Conservation (phyloP, 1,140 invertebrate genomes). For the Heliconius himera region DNA sequence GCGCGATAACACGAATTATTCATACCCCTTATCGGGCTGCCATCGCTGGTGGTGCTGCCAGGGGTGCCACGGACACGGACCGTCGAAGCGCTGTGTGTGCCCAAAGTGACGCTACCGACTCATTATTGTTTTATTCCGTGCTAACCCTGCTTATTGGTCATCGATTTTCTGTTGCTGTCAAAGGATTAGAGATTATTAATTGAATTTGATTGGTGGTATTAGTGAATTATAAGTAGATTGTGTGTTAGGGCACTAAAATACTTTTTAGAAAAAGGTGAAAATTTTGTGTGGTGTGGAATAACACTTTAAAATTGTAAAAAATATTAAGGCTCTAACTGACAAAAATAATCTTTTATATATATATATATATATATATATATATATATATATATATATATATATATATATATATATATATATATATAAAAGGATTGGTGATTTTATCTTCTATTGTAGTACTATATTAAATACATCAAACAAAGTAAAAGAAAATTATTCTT, state of each 20-base stretch:
- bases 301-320: too few relatives aligned
- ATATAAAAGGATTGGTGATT: neutral
- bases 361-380: too few relatives aligned
- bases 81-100: conserved; percentile 72
- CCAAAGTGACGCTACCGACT: conserved; percentile 66
- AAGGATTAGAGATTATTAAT: conserved; percentile 15
- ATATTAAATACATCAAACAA: neutral
- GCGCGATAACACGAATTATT: conserved; percentile 79
- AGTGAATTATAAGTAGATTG: neutral
- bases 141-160: conserved; percentile 24
- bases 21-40: conserved; percentile 76
- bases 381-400: too few relatives aligned
- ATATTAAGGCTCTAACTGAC: too few relatives aligned
- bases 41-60: conserved; percentile 74
- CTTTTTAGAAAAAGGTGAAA: too few relatives aligned
- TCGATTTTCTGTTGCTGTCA: conserved; percentile 23
- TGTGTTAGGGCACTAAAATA: neutral
- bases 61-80: conserved; percentile 65
- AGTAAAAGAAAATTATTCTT: neutral
- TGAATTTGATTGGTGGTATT: neutral
- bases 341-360: too few relatives aligned
- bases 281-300: too few relatives aligned
- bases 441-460: neutral
- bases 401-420: too few relatives aligned
- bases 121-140: conserved; percentile 66